Base-by-base conservation (phyloP, 2,797 vertebrate species). In the Bryconaethiops microstoma region DNA sequence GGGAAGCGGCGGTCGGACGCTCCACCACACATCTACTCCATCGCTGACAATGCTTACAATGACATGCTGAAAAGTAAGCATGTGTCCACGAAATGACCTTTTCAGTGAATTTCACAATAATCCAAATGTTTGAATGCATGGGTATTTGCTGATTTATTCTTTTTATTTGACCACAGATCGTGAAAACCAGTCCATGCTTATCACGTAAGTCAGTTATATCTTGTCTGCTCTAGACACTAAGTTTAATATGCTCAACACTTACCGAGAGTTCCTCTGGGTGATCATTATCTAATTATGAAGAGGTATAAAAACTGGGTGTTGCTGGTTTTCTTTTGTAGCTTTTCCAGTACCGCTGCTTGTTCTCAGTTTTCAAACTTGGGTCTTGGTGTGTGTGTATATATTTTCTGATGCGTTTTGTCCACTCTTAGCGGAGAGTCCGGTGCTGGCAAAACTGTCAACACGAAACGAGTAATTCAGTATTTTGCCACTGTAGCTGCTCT, bases 371-470 rank as follows among this genome's bases (percentile, higher is more conserved):
- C 69, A 62, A 25, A 63, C 70, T 23, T 62, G 29, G 29, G 14
- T 29, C n/a, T 73, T 77, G 57, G 29, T 29, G 64, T 79, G 64
- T 79, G 45, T 80, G 65, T 75, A 39, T 80, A 60, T 74, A 35
- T 64, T 64, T 76, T 80, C 78, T 84, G 73, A 62, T 71, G 23
- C 39, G 75, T 83, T 78, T 70, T 83, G 55, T 81, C 70, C 80
- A 81, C 79, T 82, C 93, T 87, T 95, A 99, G 97, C 42, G 97
- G 97, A 84, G 97, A 98, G 92, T 99, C 97, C 35, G 96, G 97
- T 87, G 96, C 97, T 85, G 97, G 97, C 89, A 98, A 99, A 94
- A 98, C 97, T 55, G 97, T 99, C 92, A 99, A 99, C 96, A 98
- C 97, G 87, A 99, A 99, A 94, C 89, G 97, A 86, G 97, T 98